A percentile compares a stretch with the other conserved stretches of the same genome.
Conservation (phyloP, 2,888 invertebrate genomes). For the Tolmerus cingulatus region DNA sequence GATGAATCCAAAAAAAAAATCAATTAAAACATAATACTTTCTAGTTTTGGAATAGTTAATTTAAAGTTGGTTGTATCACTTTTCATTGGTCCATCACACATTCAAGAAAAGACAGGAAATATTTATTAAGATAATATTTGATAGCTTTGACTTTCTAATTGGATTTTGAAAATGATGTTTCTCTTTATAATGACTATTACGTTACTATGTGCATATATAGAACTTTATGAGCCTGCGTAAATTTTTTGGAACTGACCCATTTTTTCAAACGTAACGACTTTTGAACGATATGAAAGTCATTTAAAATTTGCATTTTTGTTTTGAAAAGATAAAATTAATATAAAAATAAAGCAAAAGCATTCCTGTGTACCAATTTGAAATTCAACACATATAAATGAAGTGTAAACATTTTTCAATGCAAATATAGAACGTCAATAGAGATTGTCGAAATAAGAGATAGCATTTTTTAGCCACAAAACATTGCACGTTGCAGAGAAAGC, state of each 20-base stretch:
- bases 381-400: neutral
- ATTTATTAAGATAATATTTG: too few species aligned
- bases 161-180: too few species aligned
- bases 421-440: neutral
- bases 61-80: too few species aligned
- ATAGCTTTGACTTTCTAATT: too few species aligned
- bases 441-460: neutral
- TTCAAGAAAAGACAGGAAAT: too few species aligned
- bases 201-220: neutral
- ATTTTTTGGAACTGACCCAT: too few species aligned
- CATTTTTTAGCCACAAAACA: neutral
- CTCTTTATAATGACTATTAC: too few species aligned
- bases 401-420: neutral
- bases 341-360: neutral
- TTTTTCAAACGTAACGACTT: neutral
- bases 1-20: too few species aligned
- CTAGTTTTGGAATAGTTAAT: too few species aligned
- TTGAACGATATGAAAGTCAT: neutral
- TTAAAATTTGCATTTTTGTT: neutral
- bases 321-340: neutral
- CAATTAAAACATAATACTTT: too few species aligned
- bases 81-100: too few species aligned
- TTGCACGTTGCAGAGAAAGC: neutral
- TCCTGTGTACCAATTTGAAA: neutral
- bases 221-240: neutral